phyloP scores from a whole-genome alignment of 2,888 invertebrate species.

The Acanthosoma haemorrhoidale region DNA sequence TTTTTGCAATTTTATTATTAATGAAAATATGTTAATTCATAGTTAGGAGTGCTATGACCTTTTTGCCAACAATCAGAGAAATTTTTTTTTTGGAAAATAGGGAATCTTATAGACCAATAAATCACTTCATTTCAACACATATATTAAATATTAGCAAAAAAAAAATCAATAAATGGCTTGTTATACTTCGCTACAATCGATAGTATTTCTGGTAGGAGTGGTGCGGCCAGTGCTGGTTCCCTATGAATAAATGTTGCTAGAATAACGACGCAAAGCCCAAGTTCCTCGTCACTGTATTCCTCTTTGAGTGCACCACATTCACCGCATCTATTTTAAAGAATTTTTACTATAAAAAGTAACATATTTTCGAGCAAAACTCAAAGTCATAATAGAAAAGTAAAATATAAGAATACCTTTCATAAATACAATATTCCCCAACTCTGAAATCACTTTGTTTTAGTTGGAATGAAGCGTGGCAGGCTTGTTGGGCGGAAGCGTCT shows the following conservation, averaged over 20 bases:
- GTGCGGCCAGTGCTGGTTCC: constrained; percentile 91
- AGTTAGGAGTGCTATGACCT: no score
- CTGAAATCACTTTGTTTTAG: constrained; percentile 59
- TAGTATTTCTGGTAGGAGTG: constrained; percentile 84
- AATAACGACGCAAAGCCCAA: constrained; percentile 87
- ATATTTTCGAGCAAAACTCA: no score
- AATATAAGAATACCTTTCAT: constrained; percentile 52
- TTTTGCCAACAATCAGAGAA: no score
- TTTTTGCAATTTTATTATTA: no score
- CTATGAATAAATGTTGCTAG: constrained; percentile 94
- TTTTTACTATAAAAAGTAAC: no score
- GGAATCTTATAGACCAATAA: no score
- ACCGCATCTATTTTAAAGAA: constrained; percentile 68
- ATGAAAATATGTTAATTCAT: no score
- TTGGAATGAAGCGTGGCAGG: constrained; percentile 52
- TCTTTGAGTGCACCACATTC: constrained; percentile 86
- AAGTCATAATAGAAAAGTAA: no score
- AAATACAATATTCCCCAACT: constrained; percentile 66
- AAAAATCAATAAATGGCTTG: not conserved
- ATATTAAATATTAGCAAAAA: constrained; percentile 9
- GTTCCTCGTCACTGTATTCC: constrained; percentile 94
- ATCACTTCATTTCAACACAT: no score
- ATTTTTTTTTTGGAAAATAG: no score
- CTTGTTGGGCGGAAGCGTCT: constrained; percentile 47
- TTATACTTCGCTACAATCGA: constrained; percentile 79